Evolutionary conservation across 2,797 vertebrate genomes (phyloP), one percentile per base, ranked within the genome.

Genomic region (Saxicola maurus): DNA sequence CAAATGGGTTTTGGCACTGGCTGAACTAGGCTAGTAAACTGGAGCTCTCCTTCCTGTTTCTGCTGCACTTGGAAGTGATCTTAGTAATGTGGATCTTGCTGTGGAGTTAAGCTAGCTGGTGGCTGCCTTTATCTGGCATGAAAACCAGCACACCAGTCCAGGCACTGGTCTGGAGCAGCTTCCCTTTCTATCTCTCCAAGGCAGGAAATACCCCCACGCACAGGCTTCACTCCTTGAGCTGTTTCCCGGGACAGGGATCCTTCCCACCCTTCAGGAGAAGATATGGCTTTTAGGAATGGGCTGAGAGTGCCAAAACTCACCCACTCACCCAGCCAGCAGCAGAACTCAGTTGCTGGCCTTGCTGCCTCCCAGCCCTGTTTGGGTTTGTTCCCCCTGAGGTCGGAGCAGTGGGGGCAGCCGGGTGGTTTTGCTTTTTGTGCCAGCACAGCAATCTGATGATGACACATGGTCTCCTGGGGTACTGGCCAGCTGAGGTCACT

Each of bases 321-420:
- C 76, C 79, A 72, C 86, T 93, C 84, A 85, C 43, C 19, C 84
- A 78, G 69, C n/a, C n/a, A 4, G 53, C 75, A 68, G 55, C 10
- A 85, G 48, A 76, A 28, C 66, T 77, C 1, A 0, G 28, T 84
- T 53, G 30, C 35, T 48, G 55, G 48, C 48, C 62, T 64, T 0
- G 0, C 33, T 53, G 55, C 52, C 69, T 76, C 68, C 48, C 38
- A 85, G 45, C 17, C 18, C 37, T 0, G 0, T 45, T 71, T 75
- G 55, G 43, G 51, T 90, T 92, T 74, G 35, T 74, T 91, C 51
- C 42, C 51, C 49, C 55, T 0, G 3, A 57, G 48, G 33, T 49
- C 0, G 0, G 49, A 90, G 61, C 35, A 9, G 42, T 1, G 10
- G 60, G 59, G 55, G 43, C 57, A 57, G 79, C 12, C 0, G 1